Conservation (phyloP, 2,888 invertebrate genomes). For the Odontomyia ornata region DNA sequence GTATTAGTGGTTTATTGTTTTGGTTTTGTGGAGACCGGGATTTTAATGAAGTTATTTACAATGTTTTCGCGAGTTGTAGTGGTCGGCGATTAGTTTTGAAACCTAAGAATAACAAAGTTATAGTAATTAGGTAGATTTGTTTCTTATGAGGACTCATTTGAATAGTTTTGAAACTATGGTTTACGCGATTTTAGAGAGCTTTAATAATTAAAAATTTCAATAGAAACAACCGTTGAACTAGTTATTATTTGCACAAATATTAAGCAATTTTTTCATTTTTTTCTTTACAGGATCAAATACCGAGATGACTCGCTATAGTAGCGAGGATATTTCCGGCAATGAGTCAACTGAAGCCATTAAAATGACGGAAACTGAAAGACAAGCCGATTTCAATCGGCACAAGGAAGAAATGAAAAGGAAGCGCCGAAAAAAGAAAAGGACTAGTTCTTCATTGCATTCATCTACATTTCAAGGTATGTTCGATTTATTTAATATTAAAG, state of each 20-base stretch:
- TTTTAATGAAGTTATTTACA: no score
- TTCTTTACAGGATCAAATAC: conserved; percentile 50
- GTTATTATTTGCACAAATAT: neutral
- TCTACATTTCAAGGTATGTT: conserved; percentile 87
- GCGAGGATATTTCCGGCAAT: conserved; percentile 64
- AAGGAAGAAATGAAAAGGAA: conserved; percentile 90
- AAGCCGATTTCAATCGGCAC: conserved; percentile 74
- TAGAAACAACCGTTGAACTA: no score
- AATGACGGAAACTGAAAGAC: conserved; percentile 63
- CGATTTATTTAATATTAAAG: conserved; percentile 67
- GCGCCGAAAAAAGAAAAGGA: conserved; percentile 89
- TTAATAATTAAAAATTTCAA: no score
- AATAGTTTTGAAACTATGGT: no score
- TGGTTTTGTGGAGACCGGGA: neutral
- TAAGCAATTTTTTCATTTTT: neutral
- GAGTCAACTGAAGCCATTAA: conserved; percentile 60
- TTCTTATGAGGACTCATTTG: no score
- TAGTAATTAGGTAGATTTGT: no score
- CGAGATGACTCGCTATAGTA: conserved; percentile 63
- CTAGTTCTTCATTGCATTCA: conserved; percentile 86
- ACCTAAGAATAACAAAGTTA: no score
- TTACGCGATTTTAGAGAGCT: no score
- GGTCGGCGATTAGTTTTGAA: no score
- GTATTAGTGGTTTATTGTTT: neutral
- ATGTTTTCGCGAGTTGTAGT: no score